Conservation (phyloP, 2,113 vertebrate genomes). For the Tursiops truncatus region DNA sequence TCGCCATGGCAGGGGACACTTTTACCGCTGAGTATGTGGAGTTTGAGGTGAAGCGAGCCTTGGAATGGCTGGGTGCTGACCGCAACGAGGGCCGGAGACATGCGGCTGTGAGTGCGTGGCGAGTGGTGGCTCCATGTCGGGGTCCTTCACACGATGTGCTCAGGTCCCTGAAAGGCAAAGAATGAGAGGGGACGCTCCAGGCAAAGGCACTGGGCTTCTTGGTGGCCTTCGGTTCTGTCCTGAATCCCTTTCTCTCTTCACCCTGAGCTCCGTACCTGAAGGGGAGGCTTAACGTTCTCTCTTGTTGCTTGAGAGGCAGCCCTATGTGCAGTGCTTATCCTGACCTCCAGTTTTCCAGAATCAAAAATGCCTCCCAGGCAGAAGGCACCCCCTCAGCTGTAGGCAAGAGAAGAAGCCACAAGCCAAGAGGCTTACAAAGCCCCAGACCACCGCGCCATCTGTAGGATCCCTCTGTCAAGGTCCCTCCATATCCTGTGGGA, state of each 20-base stretch:
- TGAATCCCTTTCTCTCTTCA: neutral
- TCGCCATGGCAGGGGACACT: slow-evolving; percentile 98
- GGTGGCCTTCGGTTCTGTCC: neutral
- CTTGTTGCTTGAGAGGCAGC: neutral
- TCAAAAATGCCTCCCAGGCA: neutral
- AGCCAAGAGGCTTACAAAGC: neutral
- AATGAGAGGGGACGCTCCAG: neutral
- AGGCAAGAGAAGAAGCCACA: neutral
- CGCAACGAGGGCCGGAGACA: slow-evolving; percentile 97
- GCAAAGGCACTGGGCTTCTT: neutral
- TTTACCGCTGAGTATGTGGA: slow-evolving; percentile 99
- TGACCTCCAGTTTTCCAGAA: neutral
- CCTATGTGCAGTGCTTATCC: neutral
- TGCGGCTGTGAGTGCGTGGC: slow-evolving; percentile 90
- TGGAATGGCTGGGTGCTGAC: slow-evolving; percentile 98
- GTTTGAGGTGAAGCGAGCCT: slow-evolving; percentile 98
- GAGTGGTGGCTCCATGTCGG: accelerated
- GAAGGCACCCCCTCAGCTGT: neutral
- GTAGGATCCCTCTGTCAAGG: neutral
- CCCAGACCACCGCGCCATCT: neutral
- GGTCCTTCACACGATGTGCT: neutral
- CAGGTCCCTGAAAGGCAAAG: neutral
- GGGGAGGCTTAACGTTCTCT: neutral
- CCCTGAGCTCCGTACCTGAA: neutral
- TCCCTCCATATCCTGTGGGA: neutral